phyloP scores from a whole-genome alignment of 2,888 invertebrate species.

The Portevinia maculata region DNA sequence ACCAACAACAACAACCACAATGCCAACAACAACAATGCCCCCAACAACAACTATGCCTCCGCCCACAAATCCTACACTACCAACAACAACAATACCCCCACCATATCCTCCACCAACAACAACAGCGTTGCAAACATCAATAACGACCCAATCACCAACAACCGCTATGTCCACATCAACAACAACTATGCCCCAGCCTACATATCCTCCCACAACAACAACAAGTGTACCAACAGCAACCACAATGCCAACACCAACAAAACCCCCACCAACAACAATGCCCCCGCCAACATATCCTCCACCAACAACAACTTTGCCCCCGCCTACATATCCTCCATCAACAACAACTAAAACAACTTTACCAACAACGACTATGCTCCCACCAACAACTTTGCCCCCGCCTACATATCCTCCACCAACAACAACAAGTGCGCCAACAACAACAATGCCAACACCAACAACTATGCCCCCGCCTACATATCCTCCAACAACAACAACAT shows the following conservation, averaged over 20 bases:
- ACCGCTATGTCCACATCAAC: too few species aligned
- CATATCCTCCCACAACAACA: too few species aligned
- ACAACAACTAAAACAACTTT: not conserved
- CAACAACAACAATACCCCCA: too few species aligned
- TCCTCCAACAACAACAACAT: not conserved
- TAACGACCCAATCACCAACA: too few species aligned
- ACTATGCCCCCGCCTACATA: not conserved
- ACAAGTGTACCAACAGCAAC: not conserved
- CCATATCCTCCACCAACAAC: too few species aligned
- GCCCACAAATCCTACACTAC: not conserved
- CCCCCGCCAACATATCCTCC: not conserved
- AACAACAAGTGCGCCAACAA: not conserved
- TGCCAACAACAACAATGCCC: too few species aligned
- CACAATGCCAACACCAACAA: not conserved
- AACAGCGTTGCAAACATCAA: too few species aligned
- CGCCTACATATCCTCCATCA: not conserved
- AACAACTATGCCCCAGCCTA: too few species aligned
- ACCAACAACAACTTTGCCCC: not conserved
- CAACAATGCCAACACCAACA: not conserved
- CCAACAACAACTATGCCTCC: too few species aligned
- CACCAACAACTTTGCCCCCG: conserved; percentile 2
- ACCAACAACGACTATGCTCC: conserved; percentile 7
- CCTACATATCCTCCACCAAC: not conserved
- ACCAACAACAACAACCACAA: too few species aligned
- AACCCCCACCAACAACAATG: not conserved